phyloP scores from a whole-genome alignment of 2,113 vertebrate species.

The Scomber scombrus region DNA sequence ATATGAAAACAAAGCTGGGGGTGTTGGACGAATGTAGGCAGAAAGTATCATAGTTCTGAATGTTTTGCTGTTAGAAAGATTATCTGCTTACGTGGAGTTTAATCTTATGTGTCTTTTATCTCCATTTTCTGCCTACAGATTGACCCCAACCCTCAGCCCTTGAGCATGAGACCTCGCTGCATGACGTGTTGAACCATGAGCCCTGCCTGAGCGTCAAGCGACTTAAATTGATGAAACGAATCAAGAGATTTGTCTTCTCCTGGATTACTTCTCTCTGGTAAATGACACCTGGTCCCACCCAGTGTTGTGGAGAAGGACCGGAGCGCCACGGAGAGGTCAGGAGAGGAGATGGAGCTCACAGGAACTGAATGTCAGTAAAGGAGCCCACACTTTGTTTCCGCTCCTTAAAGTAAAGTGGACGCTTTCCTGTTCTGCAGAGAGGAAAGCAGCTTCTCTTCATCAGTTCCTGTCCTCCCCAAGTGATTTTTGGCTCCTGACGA shows the following conservation, averaged over 20 bases:
- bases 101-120: background rate
- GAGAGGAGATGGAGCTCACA: slow-evolving; percentile 56
- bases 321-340: slow-evolving; percentile 42
- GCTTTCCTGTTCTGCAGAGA: slow-evolving; percentile 40
- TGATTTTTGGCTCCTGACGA: slow-evolving; percentile 57
- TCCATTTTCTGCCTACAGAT: slow-evolving; percentile 81
- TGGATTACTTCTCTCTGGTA: slow-evolving; percentile 75
- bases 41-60: too few relatives aligned
- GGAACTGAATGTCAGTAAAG: slow-evolving; percentile 60
- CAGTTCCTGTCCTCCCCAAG: slow-evolving; percentile 71
- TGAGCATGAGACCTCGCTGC: slow-evolving; percentile 89
- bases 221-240: slow-evolving; percentile 60
- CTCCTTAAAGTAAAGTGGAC: slow-evolving; percentile 52
- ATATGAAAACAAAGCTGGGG: too few relatives aligned
- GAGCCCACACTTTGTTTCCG: slow-evolving; percentile 42
- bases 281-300: slow-evolving; percentile 58
- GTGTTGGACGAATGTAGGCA: too few relatives aligned
- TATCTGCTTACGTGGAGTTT: too few relatives aligned
- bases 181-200: slow-evolving; percentile 92
- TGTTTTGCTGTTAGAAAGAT: too few relatives aligned
- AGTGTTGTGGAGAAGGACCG: slow-evolving; percentile 51
- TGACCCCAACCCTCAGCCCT: slow-evolving; percentile 90
- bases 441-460: slow-evolving; percentile 54
- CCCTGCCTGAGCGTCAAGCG: slow-evolving; percentile 36
- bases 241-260: slow-evolving; percentile 81